Evolutionary conservation across 2,888 invertebrate species (phyloP), one percentile per base, ranked within the genome.

Genomic region (Ormyrus pomaceus): DNA sequence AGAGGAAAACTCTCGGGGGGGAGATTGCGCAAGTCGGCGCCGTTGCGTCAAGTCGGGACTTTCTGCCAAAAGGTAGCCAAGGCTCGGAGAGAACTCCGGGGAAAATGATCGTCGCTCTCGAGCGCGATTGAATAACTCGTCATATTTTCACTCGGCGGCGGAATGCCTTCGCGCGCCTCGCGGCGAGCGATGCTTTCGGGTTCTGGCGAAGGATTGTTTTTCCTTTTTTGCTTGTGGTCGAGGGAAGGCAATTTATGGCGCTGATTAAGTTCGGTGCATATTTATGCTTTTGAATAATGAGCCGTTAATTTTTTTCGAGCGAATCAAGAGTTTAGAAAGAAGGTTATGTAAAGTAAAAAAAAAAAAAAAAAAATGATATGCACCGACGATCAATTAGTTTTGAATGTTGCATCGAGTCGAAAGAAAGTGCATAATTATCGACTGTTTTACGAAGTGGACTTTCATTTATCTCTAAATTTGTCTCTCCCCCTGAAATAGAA

Each of bases 11-110:
- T 19, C 19, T 19, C 19, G 19, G 19, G 19, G 19, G 19, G 19
- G 46, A 46, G 9, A 48, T 73, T 73, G 53, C 64, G 64, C 73
- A 73, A 73, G 46, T 8, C 6, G 10, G 3, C n/a, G 6, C 8
- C 55, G 64, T 73, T 73, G 64, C 73, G 55, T 73, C 73, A 73
- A 66, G 45, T 11, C 34, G 13, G 55, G 64, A 73, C 73, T 73
- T 73, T 73, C 73, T 73, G 73, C 73, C 73, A 73, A 73, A 73
- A 73, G 62, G 72, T 62, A 51, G 10, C 19, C 8, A 6, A 9
- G n/a, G 51, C 51, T 46, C n/a, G 8, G 56, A 62, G 64, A 71
- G 61, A 71, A 71, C 61, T 34, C 19, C 19, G 19, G 19, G 19
- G 19, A 19, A 19, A 19, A 71, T 61, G 51, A 71, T 59, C 59